Percentiles rank a stretch among this genome's conserved stretches.
Conservation (phyloP, 2,888 invertebrate species). For the Perizoma flavofasciatum region DNA sequence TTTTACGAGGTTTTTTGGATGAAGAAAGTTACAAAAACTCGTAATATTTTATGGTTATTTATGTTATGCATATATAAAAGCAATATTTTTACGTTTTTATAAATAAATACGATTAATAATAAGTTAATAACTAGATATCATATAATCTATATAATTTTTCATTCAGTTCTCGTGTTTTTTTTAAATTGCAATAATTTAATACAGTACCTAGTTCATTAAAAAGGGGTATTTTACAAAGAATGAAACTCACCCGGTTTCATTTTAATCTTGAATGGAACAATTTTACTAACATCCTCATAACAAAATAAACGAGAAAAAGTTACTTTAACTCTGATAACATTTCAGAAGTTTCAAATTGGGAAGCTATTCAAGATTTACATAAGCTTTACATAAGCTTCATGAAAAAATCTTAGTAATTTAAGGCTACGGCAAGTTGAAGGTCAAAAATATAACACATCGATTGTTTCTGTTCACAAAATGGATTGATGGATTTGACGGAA, state of each 20-base stretch:
- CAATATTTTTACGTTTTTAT: neutral
- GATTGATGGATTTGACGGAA: too few species aligned
- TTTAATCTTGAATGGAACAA: constrained; percentile 13
- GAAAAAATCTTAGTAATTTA: constrained; percentile 44
- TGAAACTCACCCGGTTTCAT: too few species aligned
- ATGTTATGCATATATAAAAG: neutral
- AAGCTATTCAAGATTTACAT: constrained; percentile 60
- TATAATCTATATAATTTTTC: too few species aligned
- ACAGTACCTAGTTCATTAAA: too few species aligned
- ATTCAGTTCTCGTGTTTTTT: too few species aligned
- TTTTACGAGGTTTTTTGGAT: constrained; percentile 3
- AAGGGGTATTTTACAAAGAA: too few species aligned
- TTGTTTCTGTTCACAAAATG: too few species aligned
- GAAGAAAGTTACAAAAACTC: neutral
- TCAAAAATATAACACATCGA: too few species aligned
- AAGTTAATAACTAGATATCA: too few species aligned
- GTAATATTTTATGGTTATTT: neutral
- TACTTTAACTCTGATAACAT: constrained; percentile 44
- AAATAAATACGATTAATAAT: too few species aligned
- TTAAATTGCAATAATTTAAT: too few species aligned
- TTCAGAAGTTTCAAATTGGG: constrained; percentile 43
- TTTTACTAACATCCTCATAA: constrained; percentile 39
- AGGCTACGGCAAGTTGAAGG: constrained; percentile 6
- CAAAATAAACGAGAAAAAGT: constrained; percentile 39
- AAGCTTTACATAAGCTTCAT: constrained; percentile 58